A percentile compares a stretch with the other conserved stretches of the same genome.
Conservation (phyloP, 2,888 invertebrate species). For the Neria commutata region DNA sequence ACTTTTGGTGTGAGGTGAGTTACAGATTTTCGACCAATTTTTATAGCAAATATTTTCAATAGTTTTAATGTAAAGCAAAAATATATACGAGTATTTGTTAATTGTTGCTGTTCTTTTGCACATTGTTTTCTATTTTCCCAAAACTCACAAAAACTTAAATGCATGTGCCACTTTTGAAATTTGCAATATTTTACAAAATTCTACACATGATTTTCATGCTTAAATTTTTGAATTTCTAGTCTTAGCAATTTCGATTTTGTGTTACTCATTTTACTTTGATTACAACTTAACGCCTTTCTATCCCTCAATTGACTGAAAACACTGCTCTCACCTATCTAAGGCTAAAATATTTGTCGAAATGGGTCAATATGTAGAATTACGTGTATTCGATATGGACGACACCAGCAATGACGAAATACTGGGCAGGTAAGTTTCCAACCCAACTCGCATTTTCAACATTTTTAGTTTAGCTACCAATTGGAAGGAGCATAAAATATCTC, state of each 20-base stretch:
- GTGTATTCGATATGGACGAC: constrained; percentile 88
- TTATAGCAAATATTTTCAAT: neutral
- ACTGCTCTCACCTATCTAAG: constrained; percentile 34
- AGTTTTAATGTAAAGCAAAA: neutral
- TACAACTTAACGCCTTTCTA: constrained; percentile 36
- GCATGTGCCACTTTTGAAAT: constrained; percentile 10
- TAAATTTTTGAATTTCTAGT: constrained; percentile 27
- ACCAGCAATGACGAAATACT: constrained; percentile 87
- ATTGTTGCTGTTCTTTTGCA: neutral
- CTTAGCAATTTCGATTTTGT: constrained; percentile 35
- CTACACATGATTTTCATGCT: constrained; percentile 13
- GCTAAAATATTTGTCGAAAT: constrained; percentile 59
- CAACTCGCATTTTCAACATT: too few species aligned
- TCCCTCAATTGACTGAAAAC: too few species aligned
- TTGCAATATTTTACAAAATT: constrained; percentile 35
- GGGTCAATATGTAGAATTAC: constrained; percentile 66
- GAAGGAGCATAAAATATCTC: too few species aligned
- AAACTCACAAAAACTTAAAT: neutral
- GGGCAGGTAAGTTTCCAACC: constrained; percentile 86
- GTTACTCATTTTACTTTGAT: constrained; percentile 40
- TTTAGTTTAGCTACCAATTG: too few species aligned
- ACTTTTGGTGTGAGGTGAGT: constrained; percentile 95
- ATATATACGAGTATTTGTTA: neutral
- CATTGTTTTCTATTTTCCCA: neutral
- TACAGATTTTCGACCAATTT: neutral